These are phyloP conservation scores for Ammospiza caudacuta DNA, from an alignment of 2,113 vertebrate genomes.

Conservation along the genomic window DNA sequence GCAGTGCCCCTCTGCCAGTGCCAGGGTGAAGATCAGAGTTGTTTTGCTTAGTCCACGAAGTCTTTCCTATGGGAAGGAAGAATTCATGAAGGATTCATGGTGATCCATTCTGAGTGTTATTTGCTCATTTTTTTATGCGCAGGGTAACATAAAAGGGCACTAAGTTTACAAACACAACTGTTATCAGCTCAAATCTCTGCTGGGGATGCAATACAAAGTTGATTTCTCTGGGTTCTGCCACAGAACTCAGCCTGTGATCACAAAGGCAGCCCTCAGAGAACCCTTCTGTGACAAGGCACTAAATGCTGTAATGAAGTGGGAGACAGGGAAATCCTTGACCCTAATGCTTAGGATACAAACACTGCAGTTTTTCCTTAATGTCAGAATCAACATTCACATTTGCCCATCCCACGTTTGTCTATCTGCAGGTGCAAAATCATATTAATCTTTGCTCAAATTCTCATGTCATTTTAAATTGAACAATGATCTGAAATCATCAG, in stretches of 20 bases:
- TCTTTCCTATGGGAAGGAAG: not conserved
- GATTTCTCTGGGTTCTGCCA: not conserved
- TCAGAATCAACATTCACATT: not conserved
- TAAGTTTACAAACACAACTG: not conserved
- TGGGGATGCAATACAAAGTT: not conserved
- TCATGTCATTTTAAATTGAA: not conserved
- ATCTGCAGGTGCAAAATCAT: not conserved
- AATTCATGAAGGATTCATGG: not conserved
- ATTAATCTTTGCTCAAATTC: not conserved
- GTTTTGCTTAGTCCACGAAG: not conserved
- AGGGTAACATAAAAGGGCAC: not conserved
- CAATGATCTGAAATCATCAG: not conserved
- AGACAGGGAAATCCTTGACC: not conserved
- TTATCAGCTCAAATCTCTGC: not conserved
- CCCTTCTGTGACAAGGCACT: not conserved
- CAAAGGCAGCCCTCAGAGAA: not conserved
- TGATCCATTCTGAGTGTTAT: not conserved
- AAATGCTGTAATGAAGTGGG: not conserved
- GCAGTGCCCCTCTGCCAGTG: not conserved
- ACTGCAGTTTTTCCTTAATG: not conserved
- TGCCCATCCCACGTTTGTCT: not conserved
- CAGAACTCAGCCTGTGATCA: fast-evolving
- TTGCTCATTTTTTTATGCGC: not conserved
- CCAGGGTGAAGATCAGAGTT: not conserved
- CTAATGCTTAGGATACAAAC: not conserved